Base-by-base conservation (phyloP, 64 coral and sea anemone species). In the Trachythela sp. region DNA sequence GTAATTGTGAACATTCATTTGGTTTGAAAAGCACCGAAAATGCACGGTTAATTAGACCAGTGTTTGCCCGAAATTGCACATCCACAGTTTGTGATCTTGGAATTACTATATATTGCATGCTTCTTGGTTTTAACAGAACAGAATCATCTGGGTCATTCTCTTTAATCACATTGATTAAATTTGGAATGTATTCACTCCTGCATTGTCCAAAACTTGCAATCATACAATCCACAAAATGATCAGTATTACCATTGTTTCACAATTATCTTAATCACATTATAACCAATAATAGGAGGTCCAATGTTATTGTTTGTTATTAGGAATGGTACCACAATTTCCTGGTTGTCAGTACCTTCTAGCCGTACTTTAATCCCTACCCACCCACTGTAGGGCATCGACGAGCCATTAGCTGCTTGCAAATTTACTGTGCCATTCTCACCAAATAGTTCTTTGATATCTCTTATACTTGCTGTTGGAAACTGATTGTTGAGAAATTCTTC, bases 371-470 rank as follows among this genome's bases (percentile, higher is more conserved):
- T n/a, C n/a, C n/a, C n/a, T n/a, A n/a, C n/a, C n/a, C n/a, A n/a
- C n/a, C n/a, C n/a, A n/a, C n/a, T n/a, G n/a, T n/a, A n/a, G n/a
- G 86, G 92, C 48, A 96, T 91, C n/a, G 40, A 15, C 2, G 92
- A 91, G 34, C 94, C 92, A 84, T 93, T 96, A 50, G 86, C 89
- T 70, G 91, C 92, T 89, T 97, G 94, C 48, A 93, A 67, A 26
- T 85, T 33, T 40, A 93, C 60, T 39, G 83, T 93, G 48, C 35
- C 85, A 51, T 67, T 26, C 2, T 48, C 45, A 56, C 92, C 89
- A 20, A 93, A 70, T 89, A 97, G 77, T 86, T 97, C 48, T 42
- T 88, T 32, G 77, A 95, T 86, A 39, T 89, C 75, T 15, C 39
- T 85, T 71, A 89, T 85, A 67, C 86, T 38, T 27, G 33, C 40